These are phyloP conservation scores for Drosophila tani DNA, from an alignment of 1,140 invertebrate species.

Conservation along the genomic window DNA sequence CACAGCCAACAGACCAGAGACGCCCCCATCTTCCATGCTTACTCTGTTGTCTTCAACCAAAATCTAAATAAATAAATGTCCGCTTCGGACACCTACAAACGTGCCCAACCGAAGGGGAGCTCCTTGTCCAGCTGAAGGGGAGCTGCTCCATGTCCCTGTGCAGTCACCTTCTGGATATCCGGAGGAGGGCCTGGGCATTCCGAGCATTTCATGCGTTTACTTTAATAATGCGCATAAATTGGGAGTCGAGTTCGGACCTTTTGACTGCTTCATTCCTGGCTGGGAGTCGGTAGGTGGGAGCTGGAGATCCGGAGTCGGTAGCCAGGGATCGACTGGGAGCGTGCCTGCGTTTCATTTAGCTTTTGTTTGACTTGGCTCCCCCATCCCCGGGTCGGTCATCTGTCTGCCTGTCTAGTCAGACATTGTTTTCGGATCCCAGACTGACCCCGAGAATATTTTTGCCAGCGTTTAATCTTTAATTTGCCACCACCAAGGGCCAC, in stretches of 20 bases:
- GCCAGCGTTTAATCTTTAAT: slow-evolving; percentile 79
- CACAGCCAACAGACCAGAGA: slow-evolving; percentile 18
- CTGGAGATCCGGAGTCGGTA: slow-evolving; percentile 1
- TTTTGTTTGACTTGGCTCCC: slow-evolving; percentile 70
- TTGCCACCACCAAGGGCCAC: slow-evolving; percentile 56
- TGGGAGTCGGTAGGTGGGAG: slow-evolving; percentile 9
- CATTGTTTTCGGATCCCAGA: slow-evolving; percentile 61
- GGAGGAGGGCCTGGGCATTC: slow-evolving; percentile 29
- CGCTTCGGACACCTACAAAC: slow-evolving; percentile 67
- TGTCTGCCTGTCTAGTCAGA: slow-evolving; percentile 61
- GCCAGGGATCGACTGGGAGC: slow-evolving; percentile 25
- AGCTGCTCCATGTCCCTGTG: slow-evolving; percentile 8
- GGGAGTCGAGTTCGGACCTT: slow-evolving; percentile 62
- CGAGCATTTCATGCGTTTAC: slow-evolving; percentile 72
- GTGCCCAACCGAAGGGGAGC: slow-evolving; percentile 13
- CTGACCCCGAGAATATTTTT: slow-evolving; percentile 72
- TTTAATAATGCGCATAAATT: slow-evolving; percentile 82
- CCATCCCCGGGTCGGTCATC: background rate
- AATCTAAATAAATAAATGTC: slow-evolving; percentile 81
- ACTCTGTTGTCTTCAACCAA: slow-evolving; percentile 54
- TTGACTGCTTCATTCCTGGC: slow-evolving; percentile 75
- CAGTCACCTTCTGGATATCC: slow-evolving; percentile 9
- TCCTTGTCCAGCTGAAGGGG: background rate
- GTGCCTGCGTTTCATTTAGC: slow-evolving; percentile 76
- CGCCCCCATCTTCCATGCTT: slow-evolving; percentile 1